Evolutionary conservation across 2,113 vertebrate species (phyloP), one percentile per base, ranked within the genome.

Genomic region (Laticauda laticaudata): DNA sequence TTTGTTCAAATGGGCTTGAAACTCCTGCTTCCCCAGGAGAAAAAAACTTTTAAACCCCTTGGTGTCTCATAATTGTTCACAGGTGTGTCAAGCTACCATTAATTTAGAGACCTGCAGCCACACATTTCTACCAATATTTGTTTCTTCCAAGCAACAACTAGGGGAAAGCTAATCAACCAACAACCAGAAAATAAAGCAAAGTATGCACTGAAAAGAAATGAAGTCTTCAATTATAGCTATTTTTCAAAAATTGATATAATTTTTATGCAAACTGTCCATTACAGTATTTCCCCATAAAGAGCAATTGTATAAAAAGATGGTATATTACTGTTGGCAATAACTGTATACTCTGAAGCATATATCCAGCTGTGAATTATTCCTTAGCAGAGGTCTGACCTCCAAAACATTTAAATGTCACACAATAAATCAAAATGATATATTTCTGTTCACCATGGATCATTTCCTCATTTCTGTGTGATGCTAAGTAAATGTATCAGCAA

Each of bases 91-190:
- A 95, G 97, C 98, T 97, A 97, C 97, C 95, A 97, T 97, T 97
- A 98, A 97, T 97, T 98, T 97, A 96, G 97, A 97, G 98, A 98
- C 97, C 97, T 97, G 98, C 98, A 98, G 96, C 97, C 97, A 97
- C 96, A 97, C 97, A 97, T 97, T 97, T 97, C 97, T 98, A 81
- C 75, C 75, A 96, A 96, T 90, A 97, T 97, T 95, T 96, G 97
- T 97, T 98, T 97, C 96, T 98, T 98, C 97, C 97, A 97, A 98
- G 97, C 96, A 97, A 97, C 97, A 98, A 98, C 98, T 98, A 98
- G 98, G 97, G 94, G 97, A 96, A 97, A 97, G 96, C 97, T 97
- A 98, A 94, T 98, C 98, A 98, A 98, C 97, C 98, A 98, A 98
- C 98, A 98, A 98, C 98, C 95, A 97, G 98, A 98, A 43, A 86